Conservation (phyloP, 2,113 vertebrate species). For the Lophochroa leadbeateri region DNA sequence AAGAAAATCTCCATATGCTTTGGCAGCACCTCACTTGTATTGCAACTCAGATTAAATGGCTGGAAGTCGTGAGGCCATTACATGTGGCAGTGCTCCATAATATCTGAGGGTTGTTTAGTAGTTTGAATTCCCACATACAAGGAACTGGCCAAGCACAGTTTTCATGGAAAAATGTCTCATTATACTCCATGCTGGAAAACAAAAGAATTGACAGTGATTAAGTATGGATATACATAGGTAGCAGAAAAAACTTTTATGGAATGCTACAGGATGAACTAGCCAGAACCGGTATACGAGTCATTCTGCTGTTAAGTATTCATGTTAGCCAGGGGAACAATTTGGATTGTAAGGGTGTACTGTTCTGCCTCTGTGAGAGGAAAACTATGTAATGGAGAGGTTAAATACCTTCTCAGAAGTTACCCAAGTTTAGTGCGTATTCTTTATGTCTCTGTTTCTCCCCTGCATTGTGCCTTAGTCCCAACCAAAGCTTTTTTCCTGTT, state of each 20-base stretch:
- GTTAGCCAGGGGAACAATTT: neutral
- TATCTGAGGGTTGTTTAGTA: neutral
- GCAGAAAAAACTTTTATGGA: neutral
- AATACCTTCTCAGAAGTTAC: neutral
- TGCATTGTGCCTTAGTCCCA: neutral
- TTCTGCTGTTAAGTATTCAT: neutral
- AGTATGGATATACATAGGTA: neutral
- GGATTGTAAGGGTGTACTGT: neutral
- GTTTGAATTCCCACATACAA: neutral
- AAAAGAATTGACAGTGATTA: neutral
- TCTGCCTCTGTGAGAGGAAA: neutral
- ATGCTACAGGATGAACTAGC: neutral
- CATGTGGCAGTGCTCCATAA: neutral
- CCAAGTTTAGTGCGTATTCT: neutral
- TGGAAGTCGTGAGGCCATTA: neutral
- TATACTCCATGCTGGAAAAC: neutral
- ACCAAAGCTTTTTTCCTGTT: neutral
- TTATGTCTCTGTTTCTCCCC: neutral
- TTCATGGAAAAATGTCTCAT: neutral
- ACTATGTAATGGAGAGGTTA: neutral
- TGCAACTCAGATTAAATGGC: neutral
- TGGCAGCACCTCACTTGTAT: neutral
- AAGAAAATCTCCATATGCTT: neutral
- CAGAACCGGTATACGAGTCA: neutral
- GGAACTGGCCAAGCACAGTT: neutral